phyloP scores from a whole-genome alignment of 2,888 invertebrate genomes.

The Macrosiphum euphorbiae region DNA sequence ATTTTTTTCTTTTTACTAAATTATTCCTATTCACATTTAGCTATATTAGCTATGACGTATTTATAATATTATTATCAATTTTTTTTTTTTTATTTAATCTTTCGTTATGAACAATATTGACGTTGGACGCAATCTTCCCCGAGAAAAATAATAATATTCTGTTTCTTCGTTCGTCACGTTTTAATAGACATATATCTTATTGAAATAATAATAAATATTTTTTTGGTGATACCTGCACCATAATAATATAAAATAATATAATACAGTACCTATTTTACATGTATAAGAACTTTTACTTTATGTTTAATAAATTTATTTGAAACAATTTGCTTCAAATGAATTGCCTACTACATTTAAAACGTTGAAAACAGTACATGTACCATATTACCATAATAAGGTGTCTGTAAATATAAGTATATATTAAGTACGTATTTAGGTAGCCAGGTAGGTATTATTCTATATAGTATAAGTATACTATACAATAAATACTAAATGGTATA shows the following conservation, averaged over 20 bases:
- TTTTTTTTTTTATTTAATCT: neutral
- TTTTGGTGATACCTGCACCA: neutral
- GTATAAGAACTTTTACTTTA: neutral
- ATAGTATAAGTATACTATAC: too few species aligned
- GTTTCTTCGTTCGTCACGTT: neutral
- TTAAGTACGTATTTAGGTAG: neutral
- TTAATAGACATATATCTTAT: neutral
- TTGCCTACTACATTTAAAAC: neutral
- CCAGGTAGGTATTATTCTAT: too few species aligned
- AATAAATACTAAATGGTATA: too few species aligned
- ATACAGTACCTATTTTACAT: neutral
- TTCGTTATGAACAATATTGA: neutral
- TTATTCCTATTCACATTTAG: too few species aligned
- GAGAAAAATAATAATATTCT: neutral
- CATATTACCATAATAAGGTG: neutral
- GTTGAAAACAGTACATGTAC: neutral
- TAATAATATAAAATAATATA: neutral
- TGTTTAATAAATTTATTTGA: neutral
- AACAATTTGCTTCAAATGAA: neutral
- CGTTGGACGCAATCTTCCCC: neutral
- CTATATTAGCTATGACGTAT: neutral
- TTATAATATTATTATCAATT: neutral
- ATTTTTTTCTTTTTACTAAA: neutral
- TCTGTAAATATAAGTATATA: neutral
- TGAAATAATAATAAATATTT: neutral